A percentile compares a stretch with the other conserved stretches of the same genome.
phyloP scores from a whole-genome alignment of 2,888 invertebrate genomes.

The Aplocera efformata region DNA sequence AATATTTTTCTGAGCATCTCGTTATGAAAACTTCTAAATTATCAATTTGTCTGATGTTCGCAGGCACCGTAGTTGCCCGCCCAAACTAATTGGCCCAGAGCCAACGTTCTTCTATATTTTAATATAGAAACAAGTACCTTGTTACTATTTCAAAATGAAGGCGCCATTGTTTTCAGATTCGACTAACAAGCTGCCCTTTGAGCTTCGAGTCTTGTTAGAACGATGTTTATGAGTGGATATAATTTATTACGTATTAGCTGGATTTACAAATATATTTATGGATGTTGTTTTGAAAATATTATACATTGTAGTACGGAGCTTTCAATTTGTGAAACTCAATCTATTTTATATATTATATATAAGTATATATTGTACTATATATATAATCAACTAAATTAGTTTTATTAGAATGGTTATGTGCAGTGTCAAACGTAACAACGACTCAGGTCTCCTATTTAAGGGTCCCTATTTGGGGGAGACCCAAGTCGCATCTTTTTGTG shows the following conservation, averaged over 20 bases:
- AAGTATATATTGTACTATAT: too few species aligned
- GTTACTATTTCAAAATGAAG: constrained; percentile 61
- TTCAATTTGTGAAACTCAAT: too few species aligned
- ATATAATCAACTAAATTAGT: too few species aligned
- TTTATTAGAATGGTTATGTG: too few species aligned
- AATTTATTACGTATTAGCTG: constrained; percentile 25
- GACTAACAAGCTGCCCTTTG: constrained; percentile 45
- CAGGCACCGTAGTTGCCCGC: constrained; percentile 14
- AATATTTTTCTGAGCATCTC: background rate
- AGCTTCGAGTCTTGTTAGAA: constrained; percentile 40
- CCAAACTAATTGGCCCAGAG: constrained; percentile 52
- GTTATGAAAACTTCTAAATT: background rate
- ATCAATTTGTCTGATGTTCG: constrained; percentile 10
- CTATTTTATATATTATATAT: too few species aligned
- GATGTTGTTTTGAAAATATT: background rate
- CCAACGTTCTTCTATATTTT: constrained; percentile 58
- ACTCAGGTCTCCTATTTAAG: too few species aligned
- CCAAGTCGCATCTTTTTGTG: too few species aligned
- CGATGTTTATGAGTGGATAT: constrained; percentile 39
- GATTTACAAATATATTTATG: constrained; percentile 5
- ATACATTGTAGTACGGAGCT: too few species aligned
- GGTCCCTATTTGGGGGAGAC: too few species aligned
- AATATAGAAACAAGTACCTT: constrained; percentile 59
- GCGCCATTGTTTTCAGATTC: constrained; percentile 55
- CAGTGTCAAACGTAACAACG: too few species aligned